A percentile compares a stretch with the other conserved stretches of the same genome.
Conservation (phyloP, 2,113 vertebrate genomes). For the Ceyx cyanopectus region DNA sequence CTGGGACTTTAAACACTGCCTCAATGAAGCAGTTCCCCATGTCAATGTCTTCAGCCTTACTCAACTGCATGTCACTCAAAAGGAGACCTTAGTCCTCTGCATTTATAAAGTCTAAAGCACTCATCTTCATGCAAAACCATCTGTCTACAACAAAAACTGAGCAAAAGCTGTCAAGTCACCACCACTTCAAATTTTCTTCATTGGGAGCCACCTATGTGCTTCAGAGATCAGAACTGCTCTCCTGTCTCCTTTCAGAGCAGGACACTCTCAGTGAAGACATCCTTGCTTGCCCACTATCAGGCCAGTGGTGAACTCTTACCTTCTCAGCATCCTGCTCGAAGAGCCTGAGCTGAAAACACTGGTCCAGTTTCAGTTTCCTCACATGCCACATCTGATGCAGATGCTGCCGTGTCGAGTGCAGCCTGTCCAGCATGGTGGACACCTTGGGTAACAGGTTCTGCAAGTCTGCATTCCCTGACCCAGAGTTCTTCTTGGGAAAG, state of each 20-base stretch:
- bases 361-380: constrained; percentile 96
- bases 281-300: neutral
- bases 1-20: neutral
- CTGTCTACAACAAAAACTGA: neutral
- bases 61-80: neutral
- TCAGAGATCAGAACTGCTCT: neutral
- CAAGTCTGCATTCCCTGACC: constrained; percentile 90
- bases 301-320: constrained; percentile 73
- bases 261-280: neutral
- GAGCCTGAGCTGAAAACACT: constrained; percentile 97
- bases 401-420: constrained; percentile 94
- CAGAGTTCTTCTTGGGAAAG: constrained; percentile 89
- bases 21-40: neutral
- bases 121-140: neutral
- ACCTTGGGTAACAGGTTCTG: constrained; percentile 93
- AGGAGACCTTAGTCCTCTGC: neutral
- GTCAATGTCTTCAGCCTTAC: constrained; percentile 3
- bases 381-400: constrained; percentile 99
- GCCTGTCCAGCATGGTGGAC: constrained; percentile 91
- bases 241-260: neutral
- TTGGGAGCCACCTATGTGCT: neutral
- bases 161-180: neutral
- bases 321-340: constrained; percentile 99
- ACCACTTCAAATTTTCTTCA: neutral
- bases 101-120: neutral